Conservation (phyloP, 2,113 vertebrate species). For the Pimephales promelas region DNA sequence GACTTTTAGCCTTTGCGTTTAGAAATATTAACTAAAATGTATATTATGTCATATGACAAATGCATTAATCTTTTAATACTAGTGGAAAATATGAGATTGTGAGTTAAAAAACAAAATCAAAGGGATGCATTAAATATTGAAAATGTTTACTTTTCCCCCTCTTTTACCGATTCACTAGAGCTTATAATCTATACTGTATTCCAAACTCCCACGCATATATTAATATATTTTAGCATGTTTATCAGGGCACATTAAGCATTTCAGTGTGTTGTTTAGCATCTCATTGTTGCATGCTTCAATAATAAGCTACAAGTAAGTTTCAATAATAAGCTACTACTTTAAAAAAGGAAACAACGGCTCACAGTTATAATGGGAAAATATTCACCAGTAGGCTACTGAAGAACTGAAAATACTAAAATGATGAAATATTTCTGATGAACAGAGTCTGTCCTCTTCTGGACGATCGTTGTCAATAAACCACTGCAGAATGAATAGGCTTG, state of each 20-base stretch:
- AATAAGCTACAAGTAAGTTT: not conserved
- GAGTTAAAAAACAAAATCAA: not conserved
- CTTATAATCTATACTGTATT: not conserved
- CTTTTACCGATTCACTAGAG: not conserved
- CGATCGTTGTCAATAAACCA: not conserved
- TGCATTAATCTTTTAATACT: not conserved
- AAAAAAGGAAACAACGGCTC: not conserved
- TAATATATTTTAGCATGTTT: not conserved
- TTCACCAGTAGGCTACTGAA: not conserved
- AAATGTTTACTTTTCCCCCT: not conserved
- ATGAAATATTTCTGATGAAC: not conserved
- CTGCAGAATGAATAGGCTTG: no score
- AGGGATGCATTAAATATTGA: not conserved
- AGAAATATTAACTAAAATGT: not conserved
- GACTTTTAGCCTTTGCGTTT: not conserved
- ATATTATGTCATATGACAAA: constrained; percentile 12
- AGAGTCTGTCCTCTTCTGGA: not conserved
- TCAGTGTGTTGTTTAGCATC: not conserved
- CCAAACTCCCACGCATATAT: not conserved
- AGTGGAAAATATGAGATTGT: not conserved
- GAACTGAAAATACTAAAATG: not conserved
- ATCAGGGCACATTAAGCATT: not conserved
- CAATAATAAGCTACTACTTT: not conserved
- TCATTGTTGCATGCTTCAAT: not conserved
- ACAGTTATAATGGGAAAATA: not conserved